Conservation (phyloP, 2,113 vertebrate genomes). For the Oryzias celebensis region DNA sequence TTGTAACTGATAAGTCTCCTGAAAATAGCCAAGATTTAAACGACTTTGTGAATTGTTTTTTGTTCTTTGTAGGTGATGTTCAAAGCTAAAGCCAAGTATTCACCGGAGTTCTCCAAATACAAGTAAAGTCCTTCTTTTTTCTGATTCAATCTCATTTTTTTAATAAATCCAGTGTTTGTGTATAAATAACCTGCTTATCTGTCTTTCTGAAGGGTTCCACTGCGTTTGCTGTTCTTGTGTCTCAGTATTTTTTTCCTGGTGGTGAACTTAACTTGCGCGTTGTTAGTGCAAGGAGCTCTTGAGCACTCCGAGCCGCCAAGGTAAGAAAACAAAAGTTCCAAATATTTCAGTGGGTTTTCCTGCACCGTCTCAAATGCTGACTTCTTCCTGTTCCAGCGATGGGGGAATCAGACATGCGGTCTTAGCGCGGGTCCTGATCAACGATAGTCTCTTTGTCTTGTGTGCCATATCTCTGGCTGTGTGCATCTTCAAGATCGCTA, state of each 20-base stretch:
- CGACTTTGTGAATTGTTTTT: background rate
- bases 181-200: background rate
- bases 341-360: no score
- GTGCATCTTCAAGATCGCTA: slow-evolving; percentile 93
- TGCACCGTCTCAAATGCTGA: background rate
- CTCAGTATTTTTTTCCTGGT: slow-evolving; percentile 88
- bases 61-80: slow-evolving; percentile 84
- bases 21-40: background rate
- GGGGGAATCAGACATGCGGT: slow-evolving; percentile 80
- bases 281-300: slow-evolving; percentile 82
- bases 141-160: background rate
- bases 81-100: slow-evolving; percentile 93
- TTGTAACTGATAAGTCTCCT: slow-evolving; percentile 11
- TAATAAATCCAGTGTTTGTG: background rate
- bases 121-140: slow-evolving; percentile 78
- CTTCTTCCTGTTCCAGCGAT: slow-evolving; percentile 54
- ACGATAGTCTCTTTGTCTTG: slow-evolving; percentile 92
- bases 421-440: slow-evolving; percentile 86
- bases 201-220: slow-evolving; percentile 77
- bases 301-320: slow-evolving; percentile 55
- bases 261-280: slow-evolving; percentile 90
- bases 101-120: slow-evolving; percentile 94
- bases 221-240: slow-evolving; percentile 86
- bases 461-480: slow-evolving; percentile 89
- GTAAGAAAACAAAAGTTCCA: slow-evolving; percentile 28